Evolutionary conservation across 2,113 vertebrate genomes (phyloP), one percentile per base, ranked within the genome.

Genomic region (Brachionichthys hirsutus): DNA sequence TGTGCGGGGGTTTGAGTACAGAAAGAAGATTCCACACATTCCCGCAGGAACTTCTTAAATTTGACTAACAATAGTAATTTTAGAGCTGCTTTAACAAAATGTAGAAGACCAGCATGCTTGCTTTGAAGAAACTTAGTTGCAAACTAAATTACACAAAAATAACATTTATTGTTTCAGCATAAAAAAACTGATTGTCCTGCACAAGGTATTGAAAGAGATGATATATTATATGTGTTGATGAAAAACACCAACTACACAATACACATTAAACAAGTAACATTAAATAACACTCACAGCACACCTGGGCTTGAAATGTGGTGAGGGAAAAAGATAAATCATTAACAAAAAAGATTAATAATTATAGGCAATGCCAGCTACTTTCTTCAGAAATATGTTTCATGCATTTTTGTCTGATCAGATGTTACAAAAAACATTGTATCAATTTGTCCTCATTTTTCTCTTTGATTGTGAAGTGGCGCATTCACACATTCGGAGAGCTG

Each of bases 311-410:
- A 44, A 34, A 12, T 19, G 24, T 30, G 24, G 8, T 30, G 24
- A 30, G 8, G 24, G 15, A 12, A 12, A 36, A n/a, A 19, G 8
- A n/a, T 9, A 42, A 35, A 35, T 10, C 34, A 19, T n/a, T 8
- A 34, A 9, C n/a, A 40, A 20, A 24, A 30, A 38, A 30, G 24
- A 30, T 34, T 17, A n/a, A 30, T 34, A 42, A 48, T 42, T 6
- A n/a, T 40, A 2, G 34, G 56, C 16, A 40, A n/a, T 0, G 9
- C 3, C 38, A 15, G 17, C 20, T 40, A 18, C 3, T 42, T 67
- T 42, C 50, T 51, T 57, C 20, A n/a, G n/a, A 15, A 16, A 47
- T 30, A 47, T 61, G n/a, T 54, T 47, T 38, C 11, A 58, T 20
- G 53, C 35, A 41, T 64, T 44, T 30, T 30, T 3, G 19, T 43